Base-by-base conservation (phyloP, 1,140 invertebrate genomes). In the Saccostrea cuccullata region DNA sequence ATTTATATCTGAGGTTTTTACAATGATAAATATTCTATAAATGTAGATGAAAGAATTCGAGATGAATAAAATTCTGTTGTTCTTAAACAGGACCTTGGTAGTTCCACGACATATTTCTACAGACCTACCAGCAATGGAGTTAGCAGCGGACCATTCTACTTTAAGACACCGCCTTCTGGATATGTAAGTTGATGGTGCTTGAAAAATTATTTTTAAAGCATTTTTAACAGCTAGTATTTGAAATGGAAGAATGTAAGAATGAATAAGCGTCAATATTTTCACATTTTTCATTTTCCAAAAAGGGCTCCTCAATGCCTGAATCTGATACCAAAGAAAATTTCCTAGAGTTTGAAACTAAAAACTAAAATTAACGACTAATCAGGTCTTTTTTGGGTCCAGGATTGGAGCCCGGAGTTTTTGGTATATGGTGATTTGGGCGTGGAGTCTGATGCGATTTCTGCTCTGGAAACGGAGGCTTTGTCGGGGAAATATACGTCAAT, bases 391-490 rank as follows among this genome's bases (percentile, higher is more conserved):
- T n/a, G n/a, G n/a, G 64, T 86, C 23, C 84, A 94, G 92, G 83
- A 91, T 20, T 92, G 90, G 90, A 86, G 87, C 0, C 92, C 92
- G 47, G 82, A 91, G 17, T 95, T 99, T 82, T 97, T 97, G 30
- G 96, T 99, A 89, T 99, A 97, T 94, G 98, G 98, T 0, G 98
- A 98, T 94, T 97, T 99, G 96, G 98, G 98, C 0, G 73, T 92
- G 1, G 86, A 89, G 15, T 90, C 91, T 0, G 82, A 92, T 13
- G 91, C 90, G 64, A 82, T 93, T 40, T 89, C 91, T 1, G 82
- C 47, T 36, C 82, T 94, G 8, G 85, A 90, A n/a, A 86, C 86
- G 2, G 91, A 93, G 56, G 90, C 90, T 12, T 23, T 92, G 26
- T 87, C 88, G 12, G 93, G 92, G 23, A 84, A 90, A 26, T 93